A percentile compares a stretch with the other conserved stretches of the same genome.
Evolutionary conservation across 2,888 invertebrate species (phyloP).

Genomic region (Epinotia nisella): DNA sequence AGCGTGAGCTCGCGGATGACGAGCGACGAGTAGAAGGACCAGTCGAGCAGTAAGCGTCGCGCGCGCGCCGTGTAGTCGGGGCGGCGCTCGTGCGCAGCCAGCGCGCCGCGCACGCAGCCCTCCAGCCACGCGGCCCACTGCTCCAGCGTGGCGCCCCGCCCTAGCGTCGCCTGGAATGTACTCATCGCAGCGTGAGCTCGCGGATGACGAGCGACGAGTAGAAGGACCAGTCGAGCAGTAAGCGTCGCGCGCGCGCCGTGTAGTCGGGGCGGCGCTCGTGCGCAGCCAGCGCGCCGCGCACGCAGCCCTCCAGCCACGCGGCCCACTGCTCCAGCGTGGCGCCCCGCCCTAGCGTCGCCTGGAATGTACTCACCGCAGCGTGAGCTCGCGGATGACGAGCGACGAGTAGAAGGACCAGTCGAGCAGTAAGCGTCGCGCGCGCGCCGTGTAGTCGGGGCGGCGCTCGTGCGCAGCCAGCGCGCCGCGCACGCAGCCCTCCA

Average conservation of each 20-base stretch:
- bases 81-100: too few relatives aligned
- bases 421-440: constrained; percentile 83
- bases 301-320: too few relatives aligned
- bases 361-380: constrained; percentile 83
- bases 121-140: too few relatives aligned
- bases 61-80: too few relatives aligned
- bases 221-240: constrained; percentile 43
- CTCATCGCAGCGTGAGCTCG: constrained; percentile 89
- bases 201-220: constrained; percentile 90
- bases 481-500: constrained; percentile 61
- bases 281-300: too few relatives aligned
- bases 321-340: too few relatives aligned
- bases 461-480: too few relatives aligned
- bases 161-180: constrained; percentile 59
- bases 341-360: too few relatives aligned
- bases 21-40: constrained; percentile 98
- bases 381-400: constrained; percentile 97
- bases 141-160: too few relatives aligned
- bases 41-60: constrained; percentile 80
- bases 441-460: constrained; percentile 72
- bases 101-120: too few relatives aligned
- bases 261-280: too few relatives aligned
- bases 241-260: too few relatives aligned
- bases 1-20: constrained; percentile 96
- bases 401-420: constrained; percentile 91